Evolutionary conservation across 2,113 vertebrate genomes (phyloP), one percentile per base, ranked within the genome.

Genomic region (Thalassoma bifasciatum): DNA sequence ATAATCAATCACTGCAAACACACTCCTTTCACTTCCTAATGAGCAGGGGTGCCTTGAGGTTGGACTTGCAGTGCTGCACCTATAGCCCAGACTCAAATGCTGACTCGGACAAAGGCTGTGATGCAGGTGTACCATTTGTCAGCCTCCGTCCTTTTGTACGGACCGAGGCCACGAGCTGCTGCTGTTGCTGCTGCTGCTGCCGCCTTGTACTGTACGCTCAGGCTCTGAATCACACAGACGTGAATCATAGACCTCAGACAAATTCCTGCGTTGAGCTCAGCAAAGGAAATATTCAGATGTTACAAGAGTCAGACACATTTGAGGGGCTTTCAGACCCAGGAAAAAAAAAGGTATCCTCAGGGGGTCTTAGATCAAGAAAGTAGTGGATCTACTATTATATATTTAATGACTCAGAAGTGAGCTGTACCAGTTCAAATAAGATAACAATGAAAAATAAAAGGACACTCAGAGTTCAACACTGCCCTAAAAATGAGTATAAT

Each of bases 171-270:
- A 62, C 0, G 68, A 67, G 63, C 72, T 22, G 69, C 68, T n/a
- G n/a, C n/a, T n/a, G n/a, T n/a, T n/a, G n/a, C n/a, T n/a, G n/a
- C n/a, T 5, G 26, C 72, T 0, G 57, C 65, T 17, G 62, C 68
- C 47, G 61, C 57, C 66, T 14, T 21, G 22, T 30, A 64, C 80
- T 66, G 22, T 81, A 66, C 19, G 21, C 70, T 65, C 14, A 7
- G 4, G 34, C 78, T 70, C 82, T 83, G 86, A 84, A 73, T 82
- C 83, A 83, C 78, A 37, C 63, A 51, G 66, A 72, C 2, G 72
- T 84, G 85, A 86, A 82, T 86, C 85, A 87, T 17, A 67, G 67
- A 87, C 86, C 78, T 83, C 84, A 85, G 80, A 88, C 58, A 16
- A 71, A 88, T 88, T 84, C 78, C 66, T 77, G 77, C 23, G 58